Evolutionary conservation across 2,888 invertebrate species (phyloP), one percentile per base, ranked within the genome.

Genomic region (Amphiduros pacificus): DNA sequence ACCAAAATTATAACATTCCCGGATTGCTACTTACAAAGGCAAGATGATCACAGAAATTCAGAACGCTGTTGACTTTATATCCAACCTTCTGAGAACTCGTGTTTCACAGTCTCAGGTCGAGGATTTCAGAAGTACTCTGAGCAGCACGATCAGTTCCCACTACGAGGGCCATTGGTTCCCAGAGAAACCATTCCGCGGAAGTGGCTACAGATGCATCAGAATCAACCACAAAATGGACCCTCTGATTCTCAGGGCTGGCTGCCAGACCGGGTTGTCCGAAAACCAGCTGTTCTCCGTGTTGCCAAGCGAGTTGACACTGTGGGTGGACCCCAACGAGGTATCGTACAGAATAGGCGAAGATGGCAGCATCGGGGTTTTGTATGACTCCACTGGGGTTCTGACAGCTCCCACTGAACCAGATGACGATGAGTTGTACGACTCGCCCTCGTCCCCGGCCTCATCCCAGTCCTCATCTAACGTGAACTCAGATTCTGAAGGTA

Each of bases 321-420:
- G 90, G 90, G 88, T 90, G 67, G 90, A 90, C 77, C 90, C 90
- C 1, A 84, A 85, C 71, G 90, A 90, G 83, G 90, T 90, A 9
- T 87, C 87, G 14, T 88, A 88, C 79, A 82, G 88, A 72, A 87
- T 88, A 72, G 88, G 88, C 27, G 88, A 88, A 74, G 87, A 87
- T 73, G 88, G 88, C 27, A 87, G 87, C 69, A 87, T 88, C 67
- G 87, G 87, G 67, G 85, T 87, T 0, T 77, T 88, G 9, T 87
- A 55, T 56, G 55, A 58, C 29, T n/a, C 44, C 14, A 27, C 56
- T 1, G 48, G n/a, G n/a, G n/a, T n/a, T n/a, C n/a, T n/a, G n/a
- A n/a, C n/a, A n/a, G n/a, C n/a, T n/a, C n/a, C n/a, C n/a, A n/a
- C n/a, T n/a, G n/a, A n/a, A n/a, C n/a, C n/a, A n/a, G n/a, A n/a